Conservation (phyloP, 2,797 vertebrate genomes). For the Girardinus metallicus region DNA sequence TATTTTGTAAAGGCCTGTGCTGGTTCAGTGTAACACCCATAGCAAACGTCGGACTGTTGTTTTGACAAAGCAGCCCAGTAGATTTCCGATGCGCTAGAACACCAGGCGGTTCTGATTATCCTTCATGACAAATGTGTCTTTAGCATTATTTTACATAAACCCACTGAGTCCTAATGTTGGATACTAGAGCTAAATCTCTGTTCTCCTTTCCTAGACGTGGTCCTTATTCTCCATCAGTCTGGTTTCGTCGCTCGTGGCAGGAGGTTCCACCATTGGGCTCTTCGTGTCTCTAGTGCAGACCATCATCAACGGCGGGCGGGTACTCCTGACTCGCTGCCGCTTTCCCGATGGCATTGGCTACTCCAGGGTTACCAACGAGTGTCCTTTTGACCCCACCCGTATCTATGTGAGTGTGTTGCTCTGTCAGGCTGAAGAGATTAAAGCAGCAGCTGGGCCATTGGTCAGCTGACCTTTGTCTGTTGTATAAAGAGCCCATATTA, state of each 20-base stretch:
- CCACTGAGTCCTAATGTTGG: neutral
- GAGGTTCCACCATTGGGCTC: conserved; percentile 83
- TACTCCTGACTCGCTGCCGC: conserved; percentile 84
- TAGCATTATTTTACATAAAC: neutral
- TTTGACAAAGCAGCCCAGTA: neutral
- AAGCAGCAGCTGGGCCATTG: neutral
- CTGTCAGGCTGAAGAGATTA: conserved; percentile 6
- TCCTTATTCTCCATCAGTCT: conserved; percentile 78
- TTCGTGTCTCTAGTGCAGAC: conserved; percentile 80
- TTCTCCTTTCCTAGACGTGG: conserved; percentile 79
- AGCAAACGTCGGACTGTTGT: neutral
- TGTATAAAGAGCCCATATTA: neutral
- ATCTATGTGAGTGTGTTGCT: conserved; percentile 86
- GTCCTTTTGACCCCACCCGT: conserved; percentile 91
- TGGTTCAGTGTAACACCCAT: neutral
- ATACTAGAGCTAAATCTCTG: neutral
- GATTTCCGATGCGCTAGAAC: neutral
- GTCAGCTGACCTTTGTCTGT: neutral
- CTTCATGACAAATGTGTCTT: neutral
- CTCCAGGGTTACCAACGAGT: conserved; percentile 81
- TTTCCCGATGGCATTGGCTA: conserved; percentile 64
- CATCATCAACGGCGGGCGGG: conserved; percentile 80
- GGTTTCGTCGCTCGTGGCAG: conserved; percentile 78
- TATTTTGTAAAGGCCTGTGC: neutral
- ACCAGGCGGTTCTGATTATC: neutral